Evolutionary conservation across 37 sponge, comb jelly and placozoan genomes (phyloP), one percentile per base, ranked within the genome.

Genomic region (Beroe ovata): DNA sequence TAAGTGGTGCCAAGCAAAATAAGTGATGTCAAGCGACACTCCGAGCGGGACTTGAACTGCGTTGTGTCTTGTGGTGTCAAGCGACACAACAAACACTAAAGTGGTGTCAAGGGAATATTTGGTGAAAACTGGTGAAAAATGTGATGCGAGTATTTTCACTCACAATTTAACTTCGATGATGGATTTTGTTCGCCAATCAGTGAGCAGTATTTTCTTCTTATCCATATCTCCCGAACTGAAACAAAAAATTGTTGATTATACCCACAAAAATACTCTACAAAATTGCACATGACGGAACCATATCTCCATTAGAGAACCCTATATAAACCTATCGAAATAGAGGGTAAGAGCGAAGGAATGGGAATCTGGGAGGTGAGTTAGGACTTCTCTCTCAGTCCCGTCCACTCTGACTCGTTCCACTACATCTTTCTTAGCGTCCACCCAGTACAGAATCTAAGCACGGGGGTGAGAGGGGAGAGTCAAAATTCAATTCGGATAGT

Each of bases 391-490:
- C 29, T 42, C 38, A 8, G 25, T 77, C 33, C 84, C 84, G 84
- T 77, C 84, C 41, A 35, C 33, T 14, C 41, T 36, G 11, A 77
- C 84, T 25, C 84, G 35, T 29, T 77, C 84, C 84, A 77, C 20
- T 3, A 77, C 84, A 25, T 77, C 84, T 54, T 39, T 29, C 25
- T 42, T 77, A 42, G 84, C 84, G 29, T 77, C 84, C 4, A 77
- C 84, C 84, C 84, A 77, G 54, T 77, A 77, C 28, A 77, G 3
- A 26, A 77, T 54, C 84, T 77, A n/a, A n/a, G n/a, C n/a, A n/a
- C n/a, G n/a, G n/a, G n/a, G n/a, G n/a, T n/a, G n/a, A n/a, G n/a
- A n/a, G n/a, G n/a, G n/a, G n/a, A n/a, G n/a, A n/a, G n/a, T n/a
- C n/a, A n/a, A n/a, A n/a, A n/a, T n/a, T n/a, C n/a, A n/a, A n/a